Conservation (phyloP, 1,140 invertebrate genomes). For the Achroia grisella region DNA sequence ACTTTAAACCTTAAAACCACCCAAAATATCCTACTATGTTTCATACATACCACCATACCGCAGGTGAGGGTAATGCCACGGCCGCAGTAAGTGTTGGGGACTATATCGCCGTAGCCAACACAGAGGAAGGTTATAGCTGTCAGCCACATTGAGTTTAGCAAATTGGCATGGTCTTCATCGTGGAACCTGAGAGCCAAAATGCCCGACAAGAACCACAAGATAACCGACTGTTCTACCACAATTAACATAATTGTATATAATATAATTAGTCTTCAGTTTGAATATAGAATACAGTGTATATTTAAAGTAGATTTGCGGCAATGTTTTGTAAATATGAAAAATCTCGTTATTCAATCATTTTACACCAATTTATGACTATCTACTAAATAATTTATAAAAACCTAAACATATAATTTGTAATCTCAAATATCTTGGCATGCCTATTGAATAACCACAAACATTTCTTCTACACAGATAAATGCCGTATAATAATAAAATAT, state of each 20-base stretch:
- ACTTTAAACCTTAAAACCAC: slow-evolving; percentile 20
- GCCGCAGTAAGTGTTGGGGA: slow-evolving; percentile 96
- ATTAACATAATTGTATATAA: slow-evolving; percentile 9
- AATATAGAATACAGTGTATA: too few species aligned
- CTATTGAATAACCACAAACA: slow-evolving; percentile 41
- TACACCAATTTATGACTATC: too few species aligned
- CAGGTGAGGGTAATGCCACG: slow-evolving; percentile 91
- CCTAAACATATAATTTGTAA: slow-evolving; percentile 2
- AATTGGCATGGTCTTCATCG: slow-evolving; percentile 91
- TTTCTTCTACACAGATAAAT: slow-evolving; percentile 50
- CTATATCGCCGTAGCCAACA: slow-evolving; percentile 90
- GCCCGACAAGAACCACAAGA: slow-evolving; percentile 70
- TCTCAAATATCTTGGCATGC: slow-evolving; percentile 37
- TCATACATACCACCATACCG: slow-evolving; percentile 92
- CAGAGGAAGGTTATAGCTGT: slow-evolving; percentile 91
- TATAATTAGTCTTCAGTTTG: background rate
- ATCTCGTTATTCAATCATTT: too few species aligned
- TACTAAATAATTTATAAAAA: background rate
- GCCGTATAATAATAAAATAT: slow-evolving; percentile 44
- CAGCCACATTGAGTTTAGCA: slow-evolving; percentile 95
- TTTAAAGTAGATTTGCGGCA: too few species aligned
- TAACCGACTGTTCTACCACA: slow-evolving; percentile 47
- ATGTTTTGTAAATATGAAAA: too few species aligned
- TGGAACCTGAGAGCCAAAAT: slow-evolving; percentile 82
- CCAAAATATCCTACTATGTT: slow-evolving; percentile 45